Conservation (phyloP, 1,140 invertebrate species). For the Heliconius hewitsoni region DNA sequence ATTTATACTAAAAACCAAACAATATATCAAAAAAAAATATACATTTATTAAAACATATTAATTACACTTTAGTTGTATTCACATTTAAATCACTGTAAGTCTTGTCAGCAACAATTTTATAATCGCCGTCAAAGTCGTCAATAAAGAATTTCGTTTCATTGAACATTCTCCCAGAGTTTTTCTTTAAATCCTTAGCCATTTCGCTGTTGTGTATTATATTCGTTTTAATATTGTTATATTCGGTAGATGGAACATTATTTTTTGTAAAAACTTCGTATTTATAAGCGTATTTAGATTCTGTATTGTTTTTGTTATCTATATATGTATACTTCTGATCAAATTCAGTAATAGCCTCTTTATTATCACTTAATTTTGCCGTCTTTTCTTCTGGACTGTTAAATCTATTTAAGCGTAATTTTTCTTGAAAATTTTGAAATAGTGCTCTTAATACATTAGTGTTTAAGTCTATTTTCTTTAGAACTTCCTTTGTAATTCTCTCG, state of each 20-base stretch:
- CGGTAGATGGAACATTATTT: slow-evolving; percentile 7
- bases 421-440: slow-evolving; percentile 32
- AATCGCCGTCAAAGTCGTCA: slow-evolving; percentile 18
- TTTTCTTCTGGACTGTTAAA: neutral
- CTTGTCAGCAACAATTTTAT: slow-evolving; percentile 15
- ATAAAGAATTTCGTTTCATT: slow-evolving; percentile 32
- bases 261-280: slow-evolving; percentile 18
- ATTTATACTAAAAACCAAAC: too few relatives aligned
- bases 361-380: neutral
- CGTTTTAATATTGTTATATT: slow-evolving; percentile 27
- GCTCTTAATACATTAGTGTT: slow-evolving; percentile 31
- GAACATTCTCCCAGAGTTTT: slow-evolving; percentile 19
- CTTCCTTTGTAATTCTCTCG: slow-evolving; percentile 32
- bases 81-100: neutral
- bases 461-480: slow-evolving; percentile 32
- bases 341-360: neutral
- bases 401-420: slow-evolving; percentile 8
- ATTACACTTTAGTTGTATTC: neutral
- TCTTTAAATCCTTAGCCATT: slow-evolving; percentile 16
- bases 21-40: too few relatives aligned
- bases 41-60: neutral
- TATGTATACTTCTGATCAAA: neutral
- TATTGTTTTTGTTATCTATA: slow-evolving; percentile 18
- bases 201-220: slow-evolving; percentile 21
- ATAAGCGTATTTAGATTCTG: slow-evolving; percentile 24